phyloP scores from a whole-genome alignment of 2,113 vertebrate genomes.

The Pluvianellus socialis region DNA sequence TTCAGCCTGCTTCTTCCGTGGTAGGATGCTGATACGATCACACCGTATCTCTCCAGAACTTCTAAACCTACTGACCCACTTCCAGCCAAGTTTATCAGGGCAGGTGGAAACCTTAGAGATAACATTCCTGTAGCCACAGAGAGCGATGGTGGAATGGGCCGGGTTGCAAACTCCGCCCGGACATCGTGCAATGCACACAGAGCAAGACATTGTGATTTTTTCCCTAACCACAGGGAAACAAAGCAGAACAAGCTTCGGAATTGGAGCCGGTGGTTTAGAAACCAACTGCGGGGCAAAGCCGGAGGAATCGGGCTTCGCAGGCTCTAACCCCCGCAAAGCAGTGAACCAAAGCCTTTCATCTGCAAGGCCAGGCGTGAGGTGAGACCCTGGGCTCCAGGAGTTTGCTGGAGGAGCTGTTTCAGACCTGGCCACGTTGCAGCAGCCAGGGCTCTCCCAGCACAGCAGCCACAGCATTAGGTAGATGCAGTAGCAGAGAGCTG shows the following conservation, averaged over 20 bases:
- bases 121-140: slow-evolving; percentile 27
- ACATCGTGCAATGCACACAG: not conserved
- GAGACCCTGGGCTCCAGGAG: not conserved
- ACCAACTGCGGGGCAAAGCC: not conserved
- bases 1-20: not conserved
- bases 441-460: not conserved
- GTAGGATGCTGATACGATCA: not conserved
- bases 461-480: not conserved
- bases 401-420: not conserved
- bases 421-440: accelerated
- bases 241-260: not conserved
- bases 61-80: slow-evolving; percentile 59
- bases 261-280: not conserved
- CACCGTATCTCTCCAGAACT: slow-evolving; percentile 12
- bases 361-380: not conserved
- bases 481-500: not conserved
- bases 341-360: not conserved
- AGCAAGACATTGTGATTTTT: not conserved
- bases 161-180: not conserved
- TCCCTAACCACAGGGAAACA: not conserved
- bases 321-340: not conserved
- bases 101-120: slow-evolving; percentile 40
- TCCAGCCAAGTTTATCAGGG: slow-evolving; percentile 26
- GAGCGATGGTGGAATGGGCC: not conserved
- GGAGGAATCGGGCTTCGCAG: not conserved